Evolutionary conservation across 2,113 vertebrate species (phyloP).

Genomic region (Anguilla rostrata): DNA sequence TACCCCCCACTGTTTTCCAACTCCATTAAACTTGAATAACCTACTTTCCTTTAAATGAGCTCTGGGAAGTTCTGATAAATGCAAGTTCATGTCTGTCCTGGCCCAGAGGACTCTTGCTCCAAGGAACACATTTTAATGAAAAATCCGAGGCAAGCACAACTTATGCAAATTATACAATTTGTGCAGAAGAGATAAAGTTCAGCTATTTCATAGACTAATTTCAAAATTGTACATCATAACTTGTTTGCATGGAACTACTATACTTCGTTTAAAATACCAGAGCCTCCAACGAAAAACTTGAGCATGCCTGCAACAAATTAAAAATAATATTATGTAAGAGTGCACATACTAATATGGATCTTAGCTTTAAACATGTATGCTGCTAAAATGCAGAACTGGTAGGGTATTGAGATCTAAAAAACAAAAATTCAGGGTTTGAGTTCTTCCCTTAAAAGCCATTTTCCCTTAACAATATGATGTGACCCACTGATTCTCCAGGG

Average conservation of each 20-base stretch:
- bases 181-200: slow-evolving; percentile 6
- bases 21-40: slow-evolving; percentile 50
- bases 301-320: slow-evolving; percentile 38
- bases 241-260: not conserved
- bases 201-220: not conserved
- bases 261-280: not conserved
- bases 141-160: not conserved
- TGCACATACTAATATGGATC: slow-evolving; percentile 35
- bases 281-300: not conserved
- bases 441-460: slow-evolving; percentile 52
- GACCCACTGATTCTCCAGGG: slow-evolving; percentile 3
- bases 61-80: slow-evolving; percentile 53
- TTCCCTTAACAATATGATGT: slow-evolving; percentile 35
- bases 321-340: not conserved
- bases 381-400: not conserved
- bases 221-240: slow-evolving; percentile 30
- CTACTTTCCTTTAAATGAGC: slow-evolving; percentile 55
- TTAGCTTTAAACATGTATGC: not conserved
- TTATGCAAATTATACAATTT: slow-evolving; percentile 26
- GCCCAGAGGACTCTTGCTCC: slow-evolving; percentile 45
- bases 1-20: slow-evolving; percentile 1
- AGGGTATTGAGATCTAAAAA: not conserved
- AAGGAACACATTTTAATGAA: slow-evolving; percentile 24
- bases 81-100: slow-evolving; percentile 48
- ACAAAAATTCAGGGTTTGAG: not conserved